Evolutionary conservation across 2,888 invertebrate genomes (phyloP).

Genomic region (Macrosoma leucophasiata): DNA sequence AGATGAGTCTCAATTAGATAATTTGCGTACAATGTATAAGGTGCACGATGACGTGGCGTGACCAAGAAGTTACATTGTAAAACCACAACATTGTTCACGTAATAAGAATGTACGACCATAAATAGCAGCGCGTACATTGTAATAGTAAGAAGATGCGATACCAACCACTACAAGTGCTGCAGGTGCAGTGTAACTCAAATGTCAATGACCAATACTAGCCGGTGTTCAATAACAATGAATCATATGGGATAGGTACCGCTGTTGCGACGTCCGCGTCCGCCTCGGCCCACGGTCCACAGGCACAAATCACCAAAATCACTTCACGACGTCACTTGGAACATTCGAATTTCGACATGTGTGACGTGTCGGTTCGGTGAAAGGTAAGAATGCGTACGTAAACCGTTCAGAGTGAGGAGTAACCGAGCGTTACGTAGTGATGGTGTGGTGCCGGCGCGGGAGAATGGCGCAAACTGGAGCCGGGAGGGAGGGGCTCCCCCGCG

Average conservation of each 20-base stretch:
- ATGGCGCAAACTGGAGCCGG: conserved; percentile 66
- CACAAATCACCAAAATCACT: conserved; percentile 71
- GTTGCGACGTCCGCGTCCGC: conserved; percentile 37
- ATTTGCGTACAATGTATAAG: too few relatives aligned
- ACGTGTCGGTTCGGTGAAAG: conserved; percentile 66
- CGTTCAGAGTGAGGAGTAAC: conserved; percentile 59
- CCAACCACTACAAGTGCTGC: conserved; percentile 19
- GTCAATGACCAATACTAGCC: conserved; percentile 41
- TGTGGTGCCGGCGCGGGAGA: conserved; percentile 67
- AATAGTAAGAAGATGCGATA: too few relatives aligned
- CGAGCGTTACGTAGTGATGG: conserved; percentile 58
- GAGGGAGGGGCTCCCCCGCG: conserved; percentile 38
- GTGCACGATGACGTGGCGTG: too few relatives aligned
- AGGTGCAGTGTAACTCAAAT: conserved; percentile 35
- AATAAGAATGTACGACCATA: too few relatives aligned
- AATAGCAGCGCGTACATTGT: too few relatives aligned
- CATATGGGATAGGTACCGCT: conserved; percentile 51
- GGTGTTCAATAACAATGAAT: conserved; percentile 48
- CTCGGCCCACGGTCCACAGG: conserved; percentile 37
- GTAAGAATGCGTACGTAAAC: conserved; percentile 65
- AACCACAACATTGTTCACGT: too few relatives aligned
- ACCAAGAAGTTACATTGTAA: too few relatives aligned
- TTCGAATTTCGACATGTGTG: conserved; percentile 54
- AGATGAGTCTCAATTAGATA: too few relatives aligned
- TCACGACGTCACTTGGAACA: conserved; percentile 58